Conservation (phyloP, 2,888 invertebrate species). For the Lacanobia wlatinum region DNA sequence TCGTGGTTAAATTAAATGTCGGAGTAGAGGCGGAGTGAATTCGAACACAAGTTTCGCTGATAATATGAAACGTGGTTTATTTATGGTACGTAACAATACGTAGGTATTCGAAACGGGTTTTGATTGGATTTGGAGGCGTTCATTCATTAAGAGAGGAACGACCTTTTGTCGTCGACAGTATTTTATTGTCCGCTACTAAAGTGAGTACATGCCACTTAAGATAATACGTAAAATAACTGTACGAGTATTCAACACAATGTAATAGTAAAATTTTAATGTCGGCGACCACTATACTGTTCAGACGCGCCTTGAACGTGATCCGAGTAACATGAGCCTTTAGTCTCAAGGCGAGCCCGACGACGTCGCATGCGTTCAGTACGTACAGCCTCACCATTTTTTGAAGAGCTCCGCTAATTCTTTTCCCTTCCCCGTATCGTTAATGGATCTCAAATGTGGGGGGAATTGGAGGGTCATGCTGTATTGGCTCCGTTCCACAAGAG, state of each 20-base stretch:
- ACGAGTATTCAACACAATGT: slow-evolving; percentile 70
- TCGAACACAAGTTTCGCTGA: slow-evolving; percentile 78
- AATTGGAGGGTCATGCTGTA: slow-evolving; percentile 75
- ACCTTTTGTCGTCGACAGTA: slow-evolving; percentile 61
- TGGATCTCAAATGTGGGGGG: slow-evolving; percentile 69
- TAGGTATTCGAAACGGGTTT: slow-evolving; percentile 71
- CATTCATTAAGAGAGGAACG: slow-evolving; percentile 70
- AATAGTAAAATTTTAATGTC: slow-evolving; percentile 77
- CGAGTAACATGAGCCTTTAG: slow-evolving; percentile 87
- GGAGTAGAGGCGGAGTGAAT: slow-evolving; percentile 80
- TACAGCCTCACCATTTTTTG: slow-evolving; percentile 76
- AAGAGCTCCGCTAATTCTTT: slow-evolving; percentile 78
- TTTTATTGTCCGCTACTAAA: slow-evolving; percentile 58
- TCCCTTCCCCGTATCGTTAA: slow-evolving; percentile 67
- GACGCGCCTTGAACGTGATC: slow-evolving; percentile 89
- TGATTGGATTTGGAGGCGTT: slow-evolving; percentile 73
- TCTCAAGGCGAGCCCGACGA: slow-evolving; percentile 86
- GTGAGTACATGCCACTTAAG: slow-evolving; percentile 52
- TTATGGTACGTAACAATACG: slow-evolving; percentile 73
- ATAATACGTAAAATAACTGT: slow-evolving; percentile 67
- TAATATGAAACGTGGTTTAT: slow-evolving; percentile 75
- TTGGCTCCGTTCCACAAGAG: slow-evolving; percentile 84
- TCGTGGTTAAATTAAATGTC: slow-evolving; percentile 85
- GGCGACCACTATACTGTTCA: slow-evolving; percentile 77
- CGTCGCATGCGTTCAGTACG: slow-evolving; percentile 80